Evolutionary conservation across 2,113 vertebrate genomes (phyloP).

Genomic region (Larimichthys crocea): DNA sequence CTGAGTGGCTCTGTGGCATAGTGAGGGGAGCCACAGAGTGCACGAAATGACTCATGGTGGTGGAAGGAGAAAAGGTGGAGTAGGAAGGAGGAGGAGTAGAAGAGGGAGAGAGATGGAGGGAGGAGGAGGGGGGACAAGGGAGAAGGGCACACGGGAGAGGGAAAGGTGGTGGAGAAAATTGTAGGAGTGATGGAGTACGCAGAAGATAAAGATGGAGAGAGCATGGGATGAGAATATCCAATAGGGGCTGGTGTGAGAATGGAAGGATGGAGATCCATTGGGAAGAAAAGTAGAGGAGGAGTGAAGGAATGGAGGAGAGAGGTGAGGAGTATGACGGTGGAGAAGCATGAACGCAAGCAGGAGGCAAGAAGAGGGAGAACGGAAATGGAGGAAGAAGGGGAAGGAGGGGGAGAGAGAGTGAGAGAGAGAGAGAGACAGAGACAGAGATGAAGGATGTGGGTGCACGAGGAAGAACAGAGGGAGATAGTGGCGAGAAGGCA

Average conservation of each 20-base stretch:
- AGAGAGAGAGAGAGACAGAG: constrained; percentile 23
- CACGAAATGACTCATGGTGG: constrained; percentile 70
- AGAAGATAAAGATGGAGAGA: constrained; percentile 26
- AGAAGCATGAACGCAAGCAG: constrained; percentile 25
- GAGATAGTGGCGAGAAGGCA: constrained; percentile 63
- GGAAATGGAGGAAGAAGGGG: constrained; percentile 13
- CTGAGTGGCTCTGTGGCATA: constrained; percentile 73
- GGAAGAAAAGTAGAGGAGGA: constrained; percentile 11
- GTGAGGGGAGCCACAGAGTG: constrained; percentile 60
- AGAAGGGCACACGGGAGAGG: no score
- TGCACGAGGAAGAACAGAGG: constrained; percentile 53
- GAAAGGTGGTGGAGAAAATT: constrained; percentile 25
- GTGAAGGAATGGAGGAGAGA: not conserved
- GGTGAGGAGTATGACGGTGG: constrained; percentile 17
- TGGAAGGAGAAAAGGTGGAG: constrained; percentile 45
- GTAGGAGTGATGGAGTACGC: constrained; percentile 14
- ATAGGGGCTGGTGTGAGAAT: constrained; percentile 20
- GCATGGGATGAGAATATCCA: constrained; percentile 5
- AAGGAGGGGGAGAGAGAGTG: constrained; percentile 21
- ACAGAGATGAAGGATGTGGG: constrained; percentile 46
- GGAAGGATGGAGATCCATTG: constrained; percentile 18
- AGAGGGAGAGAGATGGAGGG: constrained; percentile 13
- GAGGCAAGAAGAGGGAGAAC: constrained; percentile 19
- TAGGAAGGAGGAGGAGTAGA: not conserved
- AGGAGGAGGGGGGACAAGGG: not conserved